A percentile compares a stretch with the other conserved stretches of the same genome.
phyloP scores from a whole-genome alignment of 1,140 invertebrate genomes.

The Potamilus streckersoni region DNA sequence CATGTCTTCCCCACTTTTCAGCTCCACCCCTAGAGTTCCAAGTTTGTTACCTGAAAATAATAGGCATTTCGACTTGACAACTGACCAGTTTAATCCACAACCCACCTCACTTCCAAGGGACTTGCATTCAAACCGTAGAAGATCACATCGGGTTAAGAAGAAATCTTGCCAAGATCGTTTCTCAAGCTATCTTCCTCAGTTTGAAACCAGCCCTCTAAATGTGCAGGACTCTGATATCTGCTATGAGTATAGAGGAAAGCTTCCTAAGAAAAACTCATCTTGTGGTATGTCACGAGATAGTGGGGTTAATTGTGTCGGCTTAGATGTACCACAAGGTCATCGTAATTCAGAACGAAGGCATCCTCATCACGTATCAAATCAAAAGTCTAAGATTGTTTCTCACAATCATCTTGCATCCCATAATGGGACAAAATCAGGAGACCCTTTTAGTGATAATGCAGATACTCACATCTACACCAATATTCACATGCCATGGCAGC shows the following conservation, averaged over 20 bases:
- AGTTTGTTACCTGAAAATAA: constrained; percentile 2
- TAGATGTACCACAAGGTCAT: constrained; percentile 26
- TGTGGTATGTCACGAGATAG: constrained; percentile 52
- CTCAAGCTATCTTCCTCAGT: constrained; percentile 15
- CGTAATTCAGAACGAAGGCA: background rate
- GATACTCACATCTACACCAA: constrained; percentile 28
- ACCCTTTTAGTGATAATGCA: background rate
- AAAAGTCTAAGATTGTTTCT: too few species aligned
- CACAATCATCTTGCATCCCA: too few species aligned
- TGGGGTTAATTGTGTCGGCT: constrained; percentile 62
- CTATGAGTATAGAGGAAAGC: constrained; percentile 55
- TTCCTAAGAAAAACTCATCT: constrained; percentile 55
- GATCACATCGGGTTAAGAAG: constrained; percentile 37
- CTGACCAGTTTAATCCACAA: constrained; percentile 6
- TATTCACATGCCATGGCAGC: constrained; percentile 27
- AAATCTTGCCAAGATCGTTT: constrained; percentile 33
- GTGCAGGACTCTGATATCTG: constrained; percentile 49
- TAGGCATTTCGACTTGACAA: constrained; percentile 7
- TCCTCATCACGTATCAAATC: too few species aligned
- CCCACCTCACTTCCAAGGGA: constrained; percentile 19
- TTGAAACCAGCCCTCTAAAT: constrained; percentile 1
- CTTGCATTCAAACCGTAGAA: constrained; percentile 1
- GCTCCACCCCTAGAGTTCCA: constrained; percentile 37
- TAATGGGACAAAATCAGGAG: constrained; percentile 14
- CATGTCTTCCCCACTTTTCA: constrained; percentile 34